Conservation (phyloP, 2,888 invertebrate genomes). For the Aleiodes alternator region DNA sequence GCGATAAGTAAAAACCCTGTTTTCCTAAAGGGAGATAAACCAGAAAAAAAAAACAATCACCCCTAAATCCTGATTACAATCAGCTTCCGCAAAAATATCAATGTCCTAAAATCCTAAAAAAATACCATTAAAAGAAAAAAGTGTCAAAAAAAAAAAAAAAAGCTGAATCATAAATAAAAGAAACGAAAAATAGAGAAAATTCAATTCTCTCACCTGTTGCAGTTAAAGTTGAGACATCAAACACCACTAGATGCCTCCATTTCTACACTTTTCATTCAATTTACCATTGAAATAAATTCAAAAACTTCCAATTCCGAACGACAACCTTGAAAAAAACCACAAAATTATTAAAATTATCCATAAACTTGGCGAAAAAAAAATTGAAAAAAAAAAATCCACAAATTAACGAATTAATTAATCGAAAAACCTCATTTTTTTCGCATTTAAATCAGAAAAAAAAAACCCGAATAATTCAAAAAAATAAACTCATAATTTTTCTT, state of each 20-base stretch:
- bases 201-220: slow-evolving; percentile 33
- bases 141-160: no score
- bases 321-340: not conserved
- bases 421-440: no score
- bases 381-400: no score
- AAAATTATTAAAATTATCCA: not conserved
- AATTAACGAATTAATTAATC: no score
- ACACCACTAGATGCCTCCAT: slow-evolving; percentile 21
- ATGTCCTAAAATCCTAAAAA: not conserved
- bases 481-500: no score
- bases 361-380: no score
- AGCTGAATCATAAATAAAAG: not conserved
- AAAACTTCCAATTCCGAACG: not conserved
- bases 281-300: not conserved
- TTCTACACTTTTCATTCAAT: not conserved
- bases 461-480: no score
- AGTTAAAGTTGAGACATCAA: not conserved
- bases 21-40: not conserved
- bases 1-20: no score
- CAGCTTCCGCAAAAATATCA: not conserved
- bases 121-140: not conserved
- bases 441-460: no score
- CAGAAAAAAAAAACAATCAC: not conserved
- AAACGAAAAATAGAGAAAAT: not conserved
- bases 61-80: not conserved